Conservation (phyloP, 2,113 vertebrate species). For the Progne subis region DNA sequence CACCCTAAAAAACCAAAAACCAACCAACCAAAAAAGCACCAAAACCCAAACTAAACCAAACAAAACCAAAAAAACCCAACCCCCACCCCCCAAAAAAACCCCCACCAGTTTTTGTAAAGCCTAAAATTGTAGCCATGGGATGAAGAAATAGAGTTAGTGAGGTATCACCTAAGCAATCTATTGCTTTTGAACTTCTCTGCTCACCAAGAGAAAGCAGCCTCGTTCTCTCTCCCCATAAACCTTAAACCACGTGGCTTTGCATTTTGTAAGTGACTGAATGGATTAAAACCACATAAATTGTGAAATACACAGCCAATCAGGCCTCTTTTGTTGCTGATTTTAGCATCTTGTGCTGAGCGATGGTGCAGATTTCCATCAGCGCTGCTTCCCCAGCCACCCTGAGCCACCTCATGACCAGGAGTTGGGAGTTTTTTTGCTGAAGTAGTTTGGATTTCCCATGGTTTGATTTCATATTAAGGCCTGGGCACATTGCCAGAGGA, state of each 20-base stretch:
- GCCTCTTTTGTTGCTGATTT: not conserved
- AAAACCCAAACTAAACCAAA: not conserved
- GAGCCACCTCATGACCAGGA: not conserved
- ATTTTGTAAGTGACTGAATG: not conserved
- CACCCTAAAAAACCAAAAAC: not conserved
- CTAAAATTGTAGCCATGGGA: not conserved
- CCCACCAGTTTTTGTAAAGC: not conserved
- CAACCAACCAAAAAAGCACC: not conserved
- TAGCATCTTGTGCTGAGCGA: not conserved
- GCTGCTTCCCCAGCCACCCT: not conserved
- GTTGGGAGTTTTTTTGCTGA: not conserved
- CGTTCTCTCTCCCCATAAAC: not conserved
- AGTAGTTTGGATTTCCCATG: not conserved
- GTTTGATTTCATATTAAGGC: not conserved
- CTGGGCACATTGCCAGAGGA: not conserved
- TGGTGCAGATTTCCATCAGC: not conserved
- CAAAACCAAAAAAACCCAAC: not conserved
- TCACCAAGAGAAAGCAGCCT: not conserved
- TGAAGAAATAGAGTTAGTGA: not conserved
- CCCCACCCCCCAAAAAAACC: too few relatives aligned
- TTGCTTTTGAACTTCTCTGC: not conserved
- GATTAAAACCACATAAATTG: not conserved
- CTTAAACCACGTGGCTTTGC: not conserved
- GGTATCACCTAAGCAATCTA: not conserved
- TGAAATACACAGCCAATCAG: fast-evolving